Evolutionary conservation across 2,888 invertebrate genomes (phyloP), one percentile per base, ranked within the genome.

Genomic region (Eupsilia transversa): DNA sequence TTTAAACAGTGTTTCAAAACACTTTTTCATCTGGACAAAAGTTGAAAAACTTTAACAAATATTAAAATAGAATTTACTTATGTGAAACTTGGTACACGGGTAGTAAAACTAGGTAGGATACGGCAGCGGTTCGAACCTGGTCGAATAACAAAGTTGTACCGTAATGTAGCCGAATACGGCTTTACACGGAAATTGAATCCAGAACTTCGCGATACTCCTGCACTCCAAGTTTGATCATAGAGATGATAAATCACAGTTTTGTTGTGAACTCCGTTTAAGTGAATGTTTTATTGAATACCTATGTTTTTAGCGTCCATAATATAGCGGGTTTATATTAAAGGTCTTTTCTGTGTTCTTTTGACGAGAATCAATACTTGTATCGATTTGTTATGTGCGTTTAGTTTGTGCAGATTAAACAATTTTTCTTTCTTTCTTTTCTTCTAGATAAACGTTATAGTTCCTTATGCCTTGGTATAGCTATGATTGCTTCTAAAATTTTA

Each of bases 151-250:
- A 83, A 83, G 89, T 93, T 93, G 80, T 85, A 86, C 88, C 89
- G 89, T 91, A 90, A 91, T 85, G 86, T 89, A 77, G 71, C 86
- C 85, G 88, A 91, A 91, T 87, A 90, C 87, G 89, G 88, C 82
- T 86, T 87, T 77, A 77, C 80, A 83, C 89, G 93, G 93, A 93
- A 93, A 93, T 93, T 93, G 92, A 93, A 91, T 89, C 83, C 76
- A 80, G 72, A 89, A 90, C 86, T 90, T 89, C 77, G 88, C 76
- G 80, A 84, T 85, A 80, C 73, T 82, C 52, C 30, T 75, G 72
- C 74, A 73, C 75, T 71, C 70, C 70, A 86, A 87, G 68, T 87
- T 86, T 79, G 81, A 86, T 87, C 80, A 70, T 77, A 76, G 70
- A 73, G 38, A 69, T 85, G 86, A 87, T 87, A 85, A 78, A 87